Base-by-base conservation (phyloP, 2,113 vertebrate species). In the Sorex araneus region DNA sequence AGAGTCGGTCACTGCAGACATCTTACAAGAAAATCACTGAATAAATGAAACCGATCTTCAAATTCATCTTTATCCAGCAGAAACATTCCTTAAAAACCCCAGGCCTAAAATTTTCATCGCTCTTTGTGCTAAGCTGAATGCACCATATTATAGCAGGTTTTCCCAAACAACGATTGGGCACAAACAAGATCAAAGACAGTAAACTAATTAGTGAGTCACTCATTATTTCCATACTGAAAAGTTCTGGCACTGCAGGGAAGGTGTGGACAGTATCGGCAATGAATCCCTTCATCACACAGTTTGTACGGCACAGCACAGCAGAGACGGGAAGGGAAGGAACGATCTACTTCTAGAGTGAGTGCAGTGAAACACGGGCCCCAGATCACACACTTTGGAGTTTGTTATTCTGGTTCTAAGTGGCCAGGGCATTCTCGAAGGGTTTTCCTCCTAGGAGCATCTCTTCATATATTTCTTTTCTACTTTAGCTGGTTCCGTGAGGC, bases 31-130 rank as follows among this genome's bases (percentile, higher is more conserved):
- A 79, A 94, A 93, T 36, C 9, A 93, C 0, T 69, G 45, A 93
- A 43, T 82, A 90, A 81, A 89, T n/a, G 45, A 91, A 74, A 78
- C 57, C 88, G 91, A 91, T 94, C 90, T 90, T 76, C 69, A 96
- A 95, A 80, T 76, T 94, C 89, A 94, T 85, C 74, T 89, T 96
- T 93, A 96, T 90, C 93, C 76, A 97, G 94, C 96, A 82, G 87
- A 90, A 96, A 95, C 21, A 94, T 50, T 94, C 91, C 89, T 87
- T 86, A 95, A 97, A 96, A 97, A 97, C 95, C 83, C 97, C 96
- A 97, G 94, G 74, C 92, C 54, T 90, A 91, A 95, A 96, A 97
- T 95, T 95, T 95, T 95, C 97, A 86, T 84, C 94, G 96, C 95
- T 95, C 78, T 88, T 50, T 40, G 91, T 95, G 96, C 94, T 54